Percentiles rank a stretch among this genome's conserved stretches.
Evolutionary conservation across 2,888 invertebrate genomes (phyloP).

Genomic region (Agrotis segetum): DNA sequence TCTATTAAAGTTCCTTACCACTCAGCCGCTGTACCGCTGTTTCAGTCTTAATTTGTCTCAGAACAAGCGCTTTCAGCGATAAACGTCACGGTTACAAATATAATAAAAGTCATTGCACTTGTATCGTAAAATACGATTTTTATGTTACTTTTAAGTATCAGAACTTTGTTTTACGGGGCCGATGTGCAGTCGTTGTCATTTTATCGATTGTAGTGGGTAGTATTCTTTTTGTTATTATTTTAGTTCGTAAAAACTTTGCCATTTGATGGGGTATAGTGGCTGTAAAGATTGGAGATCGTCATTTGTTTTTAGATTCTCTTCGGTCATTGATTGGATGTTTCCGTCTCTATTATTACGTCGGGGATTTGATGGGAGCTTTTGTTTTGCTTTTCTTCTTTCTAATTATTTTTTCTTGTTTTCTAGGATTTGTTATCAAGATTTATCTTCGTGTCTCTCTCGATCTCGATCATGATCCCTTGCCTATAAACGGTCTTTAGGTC

Average conservation of each 20-base stretch:
- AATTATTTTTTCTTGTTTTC: background rate
- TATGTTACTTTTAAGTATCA: slow-evolving; percentile 63
- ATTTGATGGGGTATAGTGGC: slow-evolving; percentile 22
- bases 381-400: background rate
- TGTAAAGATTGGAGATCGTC: slow-evolving; percentile 8
- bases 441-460: too few species aligned
- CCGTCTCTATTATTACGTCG: background rate
- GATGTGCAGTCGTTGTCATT: slow-evolving; percentile 60
- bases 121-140: slow-evolving; percentile 67
- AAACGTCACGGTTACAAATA: slow-evolving; percentile 61
- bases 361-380: background rate
- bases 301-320: slow-evolving; percentile 31
- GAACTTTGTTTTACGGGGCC: slow-evolving; percentile 59
- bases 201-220: slow-evolving; percentile 53
- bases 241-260: slow-evolving; percentile 43
- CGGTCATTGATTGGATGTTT: background rate
- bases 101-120: slow-evolving; percentile 67
- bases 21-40: slow-evolving; percentile 52
- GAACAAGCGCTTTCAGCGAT: slow-evolving; percentile 63
- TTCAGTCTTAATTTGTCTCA: slow-evolving; percentile 54
- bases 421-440: too few species aligned
- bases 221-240: slow-evolving; percentile 47
- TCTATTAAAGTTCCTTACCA: slow-evolving; percentile 52
- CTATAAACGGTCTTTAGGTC: too few species aligned
- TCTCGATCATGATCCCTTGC: too few species aligned